phyloP scores from a whole-genome alignment of 2,797 vertebrate species.

The Fringilla coelebs region DNA sequence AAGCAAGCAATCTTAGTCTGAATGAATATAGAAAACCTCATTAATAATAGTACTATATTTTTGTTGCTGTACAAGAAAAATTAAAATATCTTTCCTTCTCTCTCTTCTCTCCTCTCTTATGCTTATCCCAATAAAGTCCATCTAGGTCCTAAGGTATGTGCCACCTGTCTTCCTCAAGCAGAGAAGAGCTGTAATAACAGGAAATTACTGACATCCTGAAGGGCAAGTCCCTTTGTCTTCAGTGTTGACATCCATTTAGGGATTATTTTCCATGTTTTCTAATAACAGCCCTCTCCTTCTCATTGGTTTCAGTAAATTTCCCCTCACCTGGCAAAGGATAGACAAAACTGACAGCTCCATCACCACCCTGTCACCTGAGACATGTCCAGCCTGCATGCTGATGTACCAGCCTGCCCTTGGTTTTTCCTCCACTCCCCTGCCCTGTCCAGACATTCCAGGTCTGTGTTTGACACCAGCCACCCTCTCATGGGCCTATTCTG shows the following conservation, averaged over 20 bases:
- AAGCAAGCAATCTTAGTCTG: not conserved
- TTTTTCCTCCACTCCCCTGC: not conserved
- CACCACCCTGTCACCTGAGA: fast-evolving
- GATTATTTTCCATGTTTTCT: not conserved
- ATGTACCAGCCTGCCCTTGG: not conserved
- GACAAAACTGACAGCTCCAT: not conserved
- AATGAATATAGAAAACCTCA: not conserved
- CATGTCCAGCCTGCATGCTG: not conserved
- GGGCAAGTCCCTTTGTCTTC: not conserved
- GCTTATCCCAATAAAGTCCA: not conserved
- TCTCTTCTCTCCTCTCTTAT: not conserved
- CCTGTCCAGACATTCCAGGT: not conserved
- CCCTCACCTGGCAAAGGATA: not conserved
- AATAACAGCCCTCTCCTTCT: not conserved
- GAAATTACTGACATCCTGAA: not conserved
- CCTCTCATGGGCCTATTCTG: fast-evolving
- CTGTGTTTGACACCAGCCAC: not conserved
- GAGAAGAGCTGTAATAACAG: not conserved
- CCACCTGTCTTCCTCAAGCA: not conserved
- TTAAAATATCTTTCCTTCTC: not conserved
- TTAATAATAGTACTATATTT: not conserved
- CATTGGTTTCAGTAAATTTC: not conserved
- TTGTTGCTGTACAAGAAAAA: not conserved
- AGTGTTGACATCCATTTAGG: not conserved
- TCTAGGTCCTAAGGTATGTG: not conserved